A percentile compares a stretch with the other conserved stretches of the same genome.
These are phyloP conservation scores for Phataginus tetradactyla DNA, from an alignment of 2,797 vertebrate species.

Conservation along the genomic window DNA sequence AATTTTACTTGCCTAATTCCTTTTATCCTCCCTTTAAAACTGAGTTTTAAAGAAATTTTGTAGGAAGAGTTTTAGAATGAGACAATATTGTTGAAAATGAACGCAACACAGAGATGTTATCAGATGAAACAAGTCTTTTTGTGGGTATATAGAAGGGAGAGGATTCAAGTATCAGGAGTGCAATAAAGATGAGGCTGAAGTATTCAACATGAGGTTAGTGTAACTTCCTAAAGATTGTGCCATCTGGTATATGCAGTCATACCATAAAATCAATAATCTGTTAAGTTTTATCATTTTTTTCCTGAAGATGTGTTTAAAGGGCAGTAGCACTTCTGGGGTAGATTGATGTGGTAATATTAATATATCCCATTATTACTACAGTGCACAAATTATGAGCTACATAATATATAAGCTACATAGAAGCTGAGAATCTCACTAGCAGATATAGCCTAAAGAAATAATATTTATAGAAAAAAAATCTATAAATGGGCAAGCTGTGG, in stretches of 20 bases:
- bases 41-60: not conserved
- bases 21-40: not conserved
- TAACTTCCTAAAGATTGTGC: not conserved
- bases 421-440: not conserved
- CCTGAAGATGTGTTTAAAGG: conserved; percentile 36
- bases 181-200: not conserved
- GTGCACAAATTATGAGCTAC: not conserved
- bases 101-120: not conserved
- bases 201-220: not conserved
- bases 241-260: not conserved
- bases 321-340: not conserved
- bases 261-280: not conserved
- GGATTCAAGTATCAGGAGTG: not conserved
- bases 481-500: not conserved
- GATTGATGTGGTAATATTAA: not conserved
- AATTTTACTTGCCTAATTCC: not conserved
- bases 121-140: not conserved
- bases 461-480: not conserved
- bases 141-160: not conserved
- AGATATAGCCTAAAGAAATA: not conserved
- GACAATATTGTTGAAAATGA: conserved; percentile 27
- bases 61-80: not conserved
- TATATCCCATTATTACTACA: not conserved
- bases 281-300: not conserved
- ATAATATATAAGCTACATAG: not conserved